A percentile compares a stretch with the other conserved stretches of the same genome.
Conservation (phyloP, 2,797 vertebrate genomes). For the Monodelphis domestica region DNA sequence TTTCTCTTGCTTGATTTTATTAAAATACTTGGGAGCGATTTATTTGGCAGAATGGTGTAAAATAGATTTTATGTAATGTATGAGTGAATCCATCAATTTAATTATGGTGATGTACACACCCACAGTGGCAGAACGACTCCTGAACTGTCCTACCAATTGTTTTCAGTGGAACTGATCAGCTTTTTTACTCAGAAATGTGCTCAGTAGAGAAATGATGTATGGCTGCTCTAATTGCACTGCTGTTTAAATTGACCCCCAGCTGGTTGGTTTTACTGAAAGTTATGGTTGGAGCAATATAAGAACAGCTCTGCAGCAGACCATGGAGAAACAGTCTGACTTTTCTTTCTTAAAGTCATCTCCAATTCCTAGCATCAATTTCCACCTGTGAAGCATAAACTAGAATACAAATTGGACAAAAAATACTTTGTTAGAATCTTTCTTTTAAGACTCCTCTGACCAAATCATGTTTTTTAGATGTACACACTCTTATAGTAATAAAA, state of each 20-base stretch:
- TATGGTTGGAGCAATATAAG: neutral
- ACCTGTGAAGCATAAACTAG: neutral
- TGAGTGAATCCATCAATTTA: neutral
- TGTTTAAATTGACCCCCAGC: constrained; percentile 14
- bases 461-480: neutral
- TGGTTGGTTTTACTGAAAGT: neutral
- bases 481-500: constrained; percentile 40
- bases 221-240: neutral
- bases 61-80: neutral
- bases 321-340: neutral
- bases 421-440: constrained; percentile 40
- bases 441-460: constrained; percentile 3
- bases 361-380: neutral
- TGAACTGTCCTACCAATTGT: constrained; percentile 2
- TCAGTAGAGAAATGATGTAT: neutral
- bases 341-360: constrained; percentile 31
- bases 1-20: neutral
- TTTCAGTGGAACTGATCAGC: constrained; percentile 23
- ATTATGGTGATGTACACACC: neutral
- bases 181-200: neutral
- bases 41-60: neutral
- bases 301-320: neutral
- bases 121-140: neutral
- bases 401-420: neutral
- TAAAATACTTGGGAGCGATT: neutral